Conservation (phyloP, 2,113 vertebrate species). For the Holacanthus passer region DNA sequence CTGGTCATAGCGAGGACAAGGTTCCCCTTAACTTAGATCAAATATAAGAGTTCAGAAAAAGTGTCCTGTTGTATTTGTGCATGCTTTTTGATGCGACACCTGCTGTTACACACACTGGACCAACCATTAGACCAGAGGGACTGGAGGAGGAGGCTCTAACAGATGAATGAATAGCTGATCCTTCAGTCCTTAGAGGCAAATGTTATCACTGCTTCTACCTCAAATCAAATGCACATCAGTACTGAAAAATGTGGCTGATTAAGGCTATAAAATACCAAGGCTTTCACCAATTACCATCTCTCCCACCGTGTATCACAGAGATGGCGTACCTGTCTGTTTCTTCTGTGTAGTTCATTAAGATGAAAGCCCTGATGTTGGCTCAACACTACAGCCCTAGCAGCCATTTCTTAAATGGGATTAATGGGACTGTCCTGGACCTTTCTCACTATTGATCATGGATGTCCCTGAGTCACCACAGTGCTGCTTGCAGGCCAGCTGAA, state of each 20-base stretch:
- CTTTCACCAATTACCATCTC: slow-evolving; percentile 12
- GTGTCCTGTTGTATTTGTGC: neutral
- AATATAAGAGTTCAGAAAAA: neutral
- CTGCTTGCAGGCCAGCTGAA: slow-evolving; percentile 6
- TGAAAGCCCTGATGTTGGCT: slow-evolving; percentile 52
- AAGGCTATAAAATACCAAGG: neutral
- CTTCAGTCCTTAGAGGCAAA: neutral
- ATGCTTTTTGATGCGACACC: neutral
- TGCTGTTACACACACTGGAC: neutral
- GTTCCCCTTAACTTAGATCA: neutral
- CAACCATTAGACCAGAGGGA: neutral
- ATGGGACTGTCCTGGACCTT: slow-evolving; percentile 50
- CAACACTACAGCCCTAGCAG: slow-evolving; percentile 23
- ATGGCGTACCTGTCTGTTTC: slow-evolving; percentile 15
- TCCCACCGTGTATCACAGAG: neutral
- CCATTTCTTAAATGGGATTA: slow-evolving; percentile 61
- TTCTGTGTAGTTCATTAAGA: slow-evolving; percentile 61
- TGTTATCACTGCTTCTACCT: neutral
- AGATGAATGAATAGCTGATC: no score
- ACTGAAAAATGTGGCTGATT: neutral
- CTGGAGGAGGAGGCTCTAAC: no score
- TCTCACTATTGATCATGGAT: slow-evolving; percentile 63
- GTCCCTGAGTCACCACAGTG: slow-evolving; percentile 50
- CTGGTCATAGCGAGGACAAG: neutral
- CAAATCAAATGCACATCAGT: neutral